Percentiles rank a stretch among this genome's conserved stretches.
phyloP scores from a whole-genome alignment of 2,797 vertebrate species.

The Euphonia xanthogaster region DNA sequence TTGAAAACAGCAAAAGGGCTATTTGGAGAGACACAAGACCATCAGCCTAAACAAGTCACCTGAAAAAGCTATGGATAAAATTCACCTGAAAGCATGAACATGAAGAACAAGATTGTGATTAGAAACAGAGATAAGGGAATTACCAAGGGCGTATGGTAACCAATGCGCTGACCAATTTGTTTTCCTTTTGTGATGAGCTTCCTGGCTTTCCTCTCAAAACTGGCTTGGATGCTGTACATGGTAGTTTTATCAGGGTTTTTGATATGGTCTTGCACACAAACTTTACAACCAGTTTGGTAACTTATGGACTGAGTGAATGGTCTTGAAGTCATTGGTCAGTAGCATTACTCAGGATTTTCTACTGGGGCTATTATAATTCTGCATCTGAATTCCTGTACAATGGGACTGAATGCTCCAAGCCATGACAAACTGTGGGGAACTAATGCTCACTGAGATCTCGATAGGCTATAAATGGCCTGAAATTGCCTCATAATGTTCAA shows the following conservation, averaged over 20 bases:
- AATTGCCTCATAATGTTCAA: not conserved
- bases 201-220: not conserved
- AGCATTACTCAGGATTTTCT: not conserved
- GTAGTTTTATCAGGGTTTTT: not conserved
- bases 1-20: not conserved
- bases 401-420: not conserved
- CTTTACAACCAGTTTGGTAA: not conserved
- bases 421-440: not conserved
- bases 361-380: not conserved
- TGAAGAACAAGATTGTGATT: not conserved
- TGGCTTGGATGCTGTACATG: fast-evolving
- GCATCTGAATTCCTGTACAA: not conserved
- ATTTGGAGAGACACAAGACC: not conserved
- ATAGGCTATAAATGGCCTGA: not conserved
- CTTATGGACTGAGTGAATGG: not conserved
- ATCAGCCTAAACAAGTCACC: not conserved
- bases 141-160: not conserved
- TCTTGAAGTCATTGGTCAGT: not conserved
- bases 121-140: not conserved
- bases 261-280: not conserved
- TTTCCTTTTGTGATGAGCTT: not conserved
- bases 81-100: not conserved
- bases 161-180: not conserved
- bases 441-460: not conserved
- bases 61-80: not conserved